A percentile compares a stretch with the other conserved stretches of the same genome.
Evolutionary conservation across 2,888 invertebrate species (phyloP).

Genomic region (Lordiphosa fenestrarum): DNA sequence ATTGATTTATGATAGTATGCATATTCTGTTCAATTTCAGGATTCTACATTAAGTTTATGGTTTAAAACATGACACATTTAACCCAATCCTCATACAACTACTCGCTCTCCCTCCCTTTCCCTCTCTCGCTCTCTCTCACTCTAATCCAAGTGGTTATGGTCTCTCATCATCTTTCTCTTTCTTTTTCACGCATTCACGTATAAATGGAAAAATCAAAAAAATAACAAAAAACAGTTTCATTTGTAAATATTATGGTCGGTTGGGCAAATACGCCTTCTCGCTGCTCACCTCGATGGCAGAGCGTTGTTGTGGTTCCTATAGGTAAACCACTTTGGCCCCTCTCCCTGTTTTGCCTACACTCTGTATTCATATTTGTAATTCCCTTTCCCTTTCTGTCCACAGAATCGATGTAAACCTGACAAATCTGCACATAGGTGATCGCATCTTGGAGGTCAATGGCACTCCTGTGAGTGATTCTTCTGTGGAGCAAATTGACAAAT

Average conservation of each 20-base stretch:
- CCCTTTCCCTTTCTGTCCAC: conserved; percentile 29
- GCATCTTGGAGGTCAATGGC: conserved; percentile 95
- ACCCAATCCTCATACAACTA: background rate
- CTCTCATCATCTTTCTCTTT: conserved; percentile 24
- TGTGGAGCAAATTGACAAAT: conserved; percentile 88
- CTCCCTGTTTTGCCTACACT: background rate
- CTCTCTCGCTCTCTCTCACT: conserved; percentile 12
- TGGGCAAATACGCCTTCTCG: conserved; percentile 86
- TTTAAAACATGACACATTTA: too few species aligned
- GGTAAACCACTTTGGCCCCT: conserved; percentile 81
- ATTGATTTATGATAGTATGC: too few species aligned
- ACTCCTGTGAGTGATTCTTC: conserved; percentile 91
- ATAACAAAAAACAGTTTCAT: conserved; percentile 62
- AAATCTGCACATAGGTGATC: conserved; percentile 94
- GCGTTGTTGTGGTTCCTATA: conserved; percentile 86
- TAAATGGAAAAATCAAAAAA: background rate
- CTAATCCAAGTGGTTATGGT: conserved; percentile 2
- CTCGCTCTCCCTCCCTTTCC: conserved; percentile 10
- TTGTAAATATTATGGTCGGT: conserved; percentile 85
- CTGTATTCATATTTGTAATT: background rate
- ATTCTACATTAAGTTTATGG: too few species aligned
- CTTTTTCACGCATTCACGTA: conserved; percentile 19
- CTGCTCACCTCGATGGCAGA: conserved; percentile 87
- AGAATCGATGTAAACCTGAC: conserved; percentile 91
- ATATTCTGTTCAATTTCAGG: too few species aligned